phyloP scores from a whole-genome alignment of 1,140 invertebrate genomes.

The Andricus grossulariae region DNA sequence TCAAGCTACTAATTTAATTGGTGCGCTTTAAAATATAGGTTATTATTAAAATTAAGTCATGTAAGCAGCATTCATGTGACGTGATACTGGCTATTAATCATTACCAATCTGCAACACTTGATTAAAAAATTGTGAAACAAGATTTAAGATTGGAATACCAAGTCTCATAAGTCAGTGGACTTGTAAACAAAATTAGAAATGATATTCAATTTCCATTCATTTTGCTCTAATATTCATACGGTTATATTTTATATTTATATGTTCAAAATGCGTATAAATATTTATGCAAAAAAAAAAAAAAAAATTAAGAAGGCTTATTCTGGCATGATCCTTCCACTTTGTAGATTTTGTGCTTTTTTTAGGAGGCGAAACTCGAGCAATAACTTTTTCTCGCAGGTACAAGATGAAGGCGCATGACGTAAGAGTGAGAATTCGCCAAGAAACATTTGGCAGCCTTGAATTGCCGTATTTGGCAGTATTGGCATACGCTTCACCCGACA shows the following conservation, averaged over 20 bases:
- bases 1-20: constrained; percentile 20
- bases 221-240: too few species aligned
- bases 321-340: neutral
- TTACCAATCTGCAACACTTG: neutral
- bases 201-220: too few species aligned
- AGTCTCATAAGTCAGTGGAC: neutral
- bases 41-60: constrained; percentile 19
- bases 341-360: neutral
- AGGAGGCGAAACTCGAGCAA: constrained; percentile 14
- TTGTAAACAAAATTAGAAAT: too few species aligned
- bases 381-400: constrained; percentile 19
- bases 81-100: constrained; percentile 1
- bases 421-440: constrained; percentile 23
- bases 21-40: constrained; percentile 19
- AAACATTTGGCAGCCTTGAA: constrained; percentile 11
- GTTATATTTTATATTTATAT: too few species aligned
- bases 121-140: too few species aligned
- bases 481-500: constrained; percentile 17
- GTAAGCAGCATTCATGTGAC: neutral
- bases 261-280: too few species aligned
- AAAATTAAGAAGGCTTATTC: too few species aligned
- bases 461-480: constrained; percentile 16
- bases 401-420: neutral
- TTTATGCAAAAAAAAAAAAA: too few species aligned
- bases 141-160: neutral